phyloP scores from a whole-genome alignment of 2,113 vertebrate genomes.

The Festucalex cinctus region DNA sequence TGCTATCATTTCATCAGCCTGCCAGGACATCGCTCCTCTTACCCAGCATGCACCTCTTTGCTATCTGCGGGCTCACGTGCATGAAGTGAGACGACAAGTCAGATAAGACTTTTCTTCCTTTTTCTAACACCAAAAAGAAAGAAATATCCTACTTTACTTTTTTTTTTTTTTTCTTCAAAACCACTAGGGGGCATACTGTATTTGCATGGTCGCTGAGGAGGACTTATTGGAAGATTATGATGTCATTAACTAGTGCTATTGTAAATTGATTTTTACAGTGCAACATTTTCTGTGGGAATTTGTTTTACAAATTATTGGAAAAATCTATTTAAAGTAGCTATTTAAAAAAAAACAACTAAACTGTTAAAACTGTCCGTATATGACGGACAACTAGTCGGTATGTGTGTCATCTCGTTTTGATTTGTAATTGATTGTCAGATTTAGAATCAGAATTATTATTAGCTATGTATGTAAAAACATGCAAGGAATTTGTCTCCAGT shows the following conservation, averaged over 20 bases:
- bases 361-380: no score
- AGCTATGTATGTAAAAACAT: no score
- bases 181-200: neutral
- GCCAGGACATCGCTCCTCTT: neutral
- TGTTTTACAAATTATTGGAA: no score
- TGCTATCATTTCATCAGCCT: conserved; percentile 1
- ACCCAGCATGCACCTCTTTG: neutral
- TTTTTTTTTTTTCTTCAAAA: neutral
- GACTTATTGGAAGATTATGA: neutral
- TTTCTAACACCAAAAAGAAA: neutral
- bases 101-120: neutral
- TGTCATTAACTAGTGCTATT: neutral
- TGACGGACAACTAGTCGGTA: no score
- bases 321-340: no score
- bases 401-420: no score
- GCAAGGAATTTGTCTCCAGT: no score
- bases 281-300: no score
- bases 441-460: no score
- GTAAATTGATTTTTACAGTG: neutral
- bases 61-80: neutral
- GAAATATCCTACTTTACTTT: neutral
- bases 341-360: no score
- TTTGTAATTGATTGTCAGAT: no score
- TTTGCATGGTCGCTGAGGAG: neutral
- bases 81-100: neutral